These are phyloP conservation scores for Chironex yamaguchii DNA, from an alignment of 30 jellyfish, hydroid and myxozoan genomes.

Conservation along the genomic window DNA sequence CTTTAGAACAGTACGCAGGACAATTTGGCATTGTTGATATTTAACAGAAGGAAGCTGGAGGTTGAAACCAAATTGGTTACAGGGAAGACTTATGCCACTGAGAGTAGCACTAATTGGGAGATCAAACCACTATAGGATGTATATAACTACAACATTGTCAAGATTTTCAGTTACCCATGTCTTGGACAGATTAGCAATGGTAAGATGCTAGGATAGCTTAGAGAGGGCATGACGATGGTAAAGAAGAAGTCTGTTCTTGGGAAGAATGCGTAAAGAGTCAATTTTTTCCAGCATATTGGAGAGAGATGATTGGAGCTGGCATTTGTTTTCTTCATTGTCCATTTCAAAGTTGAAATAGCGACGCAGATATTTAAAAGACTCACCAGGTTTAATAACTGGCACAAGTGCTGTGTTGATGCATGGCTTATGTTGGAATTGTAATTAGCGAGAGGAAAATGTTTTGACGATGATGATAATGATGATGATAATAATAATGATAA, in stretches of 20 bases:
- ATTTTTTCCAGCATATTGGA: neutral
- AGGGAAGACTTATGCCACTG: constrained; percentile 5
- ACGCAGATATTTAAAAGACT: constrained; percentile 15
- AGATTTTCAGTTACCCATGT: constrained; percentile 23
- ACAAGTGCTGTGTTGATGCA: neutral
- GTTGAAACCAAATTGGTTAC: constrained; percentile 10
- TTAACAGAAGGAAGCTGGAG: constrained; percentile 20
- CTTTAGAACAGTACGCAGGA: neutral
- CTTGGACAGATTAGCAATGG: neutral
- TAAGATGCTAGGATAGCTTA: neutral
- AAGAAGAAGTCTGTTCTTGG: constrained; percentile 6
- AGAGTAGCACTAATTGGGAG: constrained; percentile 27
- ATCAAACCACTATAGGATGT: constrained; percentile 8
- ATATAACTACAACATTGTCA: neutral
- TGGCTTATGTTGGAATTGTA: constrained; percentile 9
- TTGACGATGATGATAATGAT: neutral
- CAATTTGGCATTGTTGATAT: constrained; percentile 10
- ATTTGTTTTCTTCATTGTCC: neutral
- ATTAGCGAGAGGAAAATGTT: constrained; percentile 1
- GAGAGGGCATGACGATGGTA: neutral
- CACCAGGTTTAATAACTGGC: neutral
- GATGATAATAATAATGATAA: no score
- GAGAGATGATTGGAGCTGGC: neutral
- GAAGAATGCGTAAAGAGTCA: constrained; percentile 2
- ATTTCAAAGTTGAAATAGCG: constrained; percentile 17